These are phyloP conservation scores for Heteromyza rotundicornis DNA, from an alignment of 2,888 invertebrate genomes.

Conservation along the genomic window DNA sequence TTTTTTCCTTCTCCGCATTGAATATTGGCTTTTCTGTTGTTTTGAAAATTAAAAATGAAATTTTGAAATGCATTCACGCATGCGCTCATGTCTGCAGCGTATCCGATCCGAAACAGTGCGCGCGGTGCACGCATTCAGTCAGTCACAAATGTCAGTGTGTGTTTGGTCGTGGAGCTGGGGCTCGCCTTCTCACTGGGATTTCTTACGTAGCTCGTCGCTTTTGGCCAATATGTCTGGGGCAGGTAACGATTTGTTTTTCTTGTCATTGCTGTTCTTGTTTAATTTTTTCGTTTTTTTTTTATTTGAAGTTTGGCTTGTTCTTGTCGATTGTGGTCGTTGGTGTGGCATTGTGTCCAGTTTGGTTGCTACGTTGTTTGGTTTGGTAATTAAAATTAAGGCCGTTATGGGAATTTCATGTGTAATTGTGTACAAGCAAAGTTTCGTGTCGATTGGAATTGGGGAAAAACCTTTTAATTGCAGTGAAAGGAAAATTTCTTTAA, in stretches of 20 bases:
- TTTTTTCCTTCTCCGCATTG: too few species aligned
- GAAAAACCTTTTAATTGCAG: too few species aligned
- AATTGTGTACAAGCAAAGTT: too few species aligned
- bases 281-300: too few species aligned
- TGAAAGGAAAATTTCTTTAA: too few species aligned
- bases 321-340: background rate
- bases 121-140: conserved; percentile 7
- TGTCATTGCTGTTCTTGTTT: too few species aligned
- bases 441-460: too few species aligned
- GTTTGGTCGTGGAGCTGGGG: background rate
- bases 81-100: conserved; percentile 14
- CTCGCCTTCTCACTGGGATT: background rate
- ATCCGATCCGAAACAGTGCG: conserved; percentile 6
- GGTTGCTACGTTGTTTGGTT: conserved; percentile 6
- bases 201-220: too few species aligned
- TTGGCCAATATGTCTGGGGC: conserved; percentile 9
- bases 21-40: background rate
- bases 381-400: background rate
- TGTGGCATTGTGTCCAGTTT: background rate
- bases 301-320: too few species aligned
- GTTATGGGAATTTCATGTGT: background rate
- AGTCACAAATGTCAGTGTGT: background rate
- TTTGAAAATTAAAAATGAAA: conserved; percentile 3
- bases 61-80: conserved; percentile 15
- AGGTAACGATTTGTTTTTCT: conserved; percentile 9